Conservation (phyloP, 2,113 vertebrate genomes). For the Turdus rufiventris region DNA sequence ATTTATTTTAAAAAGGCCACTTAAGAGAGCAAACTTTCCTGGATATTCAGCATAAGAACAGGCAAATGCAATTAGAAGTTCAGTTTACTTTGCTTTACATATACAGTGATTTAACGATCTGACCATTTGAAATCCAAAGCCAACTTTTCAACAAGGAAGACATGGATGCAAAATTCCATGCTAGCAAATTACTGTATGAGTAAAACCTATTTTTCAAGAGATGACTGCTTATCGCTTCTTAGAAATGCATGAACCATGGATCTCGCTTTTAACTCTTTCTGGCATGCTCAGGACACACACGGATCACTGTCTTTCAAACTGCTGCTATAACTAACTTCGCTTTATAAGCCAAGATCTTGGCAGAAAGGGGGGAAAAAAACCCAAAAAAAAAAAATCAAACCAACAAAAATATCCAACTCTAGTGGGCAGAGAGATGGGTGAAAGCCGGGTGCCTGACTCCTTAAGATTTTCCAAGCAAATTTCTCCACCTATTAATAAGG, state of each 20-base stretch:
- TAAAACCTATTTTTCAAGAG: not conserved
- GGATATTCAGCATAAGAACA: not conserved
- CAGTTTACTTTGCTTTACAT: not conserved
- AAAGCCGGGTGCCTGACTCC: not conserved
- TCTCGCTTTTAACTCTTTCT: not conserved
- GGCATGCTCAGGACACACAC: not conserved
- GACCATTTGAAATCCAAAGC: not conserved
- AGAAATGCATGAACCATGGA: not conserved
- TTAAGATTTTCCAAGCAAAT: not conserved
- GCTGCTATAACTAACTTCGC: not conserved
- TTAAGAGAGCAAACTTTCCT: not conserved
- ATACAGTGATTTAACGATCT: not conserved
- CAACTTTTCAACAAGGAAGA: not conserved
- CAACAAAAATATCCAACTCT: not conserved
- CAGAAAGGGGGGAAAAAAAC: not conserved
- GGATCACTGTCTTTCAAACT: not conserved
- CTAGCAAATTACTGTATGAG: not conserved
- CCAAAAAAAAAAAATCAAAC: not conserved
- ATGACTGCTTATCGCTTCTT: not conserved
- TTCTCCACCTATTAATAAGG: fast-evolving
- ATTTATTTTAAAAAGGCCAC: not conserved
- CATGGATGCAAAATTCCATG: not conserved
- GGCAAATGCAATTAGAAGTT: not conserved
- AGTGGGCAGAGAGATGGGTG: no score
- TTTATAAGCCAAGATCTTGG: not conserved